A percentile compares a stretch with the other conserved stretches of the same genome.
Conservation (phyloP, 2,797 vertebrate species). For the Micromesistius poutassou region DNA sequence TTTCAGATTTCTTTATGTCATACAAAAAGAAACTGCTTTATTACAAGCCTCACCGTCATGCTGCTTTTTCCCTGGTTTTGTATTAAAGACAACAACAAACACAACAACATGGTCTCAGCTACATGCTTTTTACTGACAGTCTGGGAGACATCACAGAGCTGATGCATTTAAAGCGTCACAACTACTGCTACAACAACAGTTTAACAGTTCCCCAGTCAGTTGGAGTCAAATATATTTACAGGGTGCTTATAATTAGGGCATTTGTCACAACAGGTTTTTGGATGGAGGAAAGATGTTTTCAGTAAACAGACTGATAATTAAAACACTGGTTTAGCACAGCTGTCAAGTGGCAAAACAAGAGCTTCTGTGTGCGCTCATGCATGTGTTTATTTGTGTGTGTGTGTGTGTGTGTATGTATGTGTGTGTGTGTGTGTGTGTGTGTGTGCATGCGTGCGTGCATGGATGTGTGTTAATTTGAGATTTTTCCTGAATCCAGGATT, state of each 20-base stretch:
- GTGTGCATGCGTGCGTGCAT: background rate
- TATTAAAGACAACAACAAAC: constrained; percentile 64
- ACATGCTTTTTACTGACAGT: background rate
- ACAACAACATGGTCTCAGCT: constrained; percentile 30
- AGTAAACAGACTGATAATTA: background rate
- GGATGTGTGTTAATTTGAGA: too few relatives aligned
- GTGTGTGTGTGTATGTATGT: constrained; percentile 9
- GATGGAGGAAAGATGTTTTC: background rate
- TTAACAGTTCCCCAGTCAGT: background rate
- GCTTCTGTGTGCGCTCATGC: background rate
- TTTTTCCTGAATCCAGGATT: background rate
- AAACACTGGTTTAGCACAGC: background rate
- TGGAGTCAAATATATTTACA: background rate
- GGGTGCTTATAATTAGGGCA: background rate
- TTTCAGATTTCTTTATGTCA: constrained; percentile 39
- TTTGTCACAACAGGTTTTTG: background rate
- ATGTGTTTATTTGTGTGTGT: background rate
- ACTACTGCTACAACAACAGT: background rate
- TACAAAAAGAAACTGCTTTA: constrained; percentile 54
- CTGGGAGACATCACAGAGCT: background rate
- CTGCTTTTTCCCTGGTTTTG: constrained; percentile 66
- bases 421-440: constrained; percentile 10
- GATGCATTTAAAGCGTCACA: background rate
- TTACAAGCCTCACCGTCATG: constrained; percentile 52
- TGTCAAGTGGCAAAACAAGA: background rate